phyloP scores from a whole-genome alignment of 2,113 vertebrate species.

The Albula goreensis region DNA sequence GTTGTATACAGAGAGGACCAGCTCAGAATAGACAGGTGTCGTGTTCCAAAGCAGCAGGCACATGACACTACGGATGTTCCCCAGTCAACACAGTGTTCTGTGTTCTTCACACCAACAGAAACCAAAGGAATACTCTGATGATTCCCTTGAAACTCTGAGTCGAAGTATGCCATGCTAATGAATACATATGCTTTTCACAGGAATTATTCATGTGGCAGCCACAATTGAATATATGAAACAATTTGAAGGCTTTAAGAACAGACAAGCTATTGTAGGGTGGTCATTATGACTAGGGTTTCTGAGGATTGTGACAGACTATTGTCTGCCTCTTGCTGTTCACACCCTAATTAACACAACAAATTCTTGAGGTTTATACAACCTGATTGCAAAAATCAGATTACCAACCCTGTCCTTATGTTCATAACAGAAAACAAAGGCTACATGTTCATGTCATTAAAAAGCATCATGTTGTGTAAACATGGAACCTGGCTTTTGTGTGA shows the following conservation, averaged over 20 bases:
- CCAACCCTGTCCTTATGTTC: neutral
- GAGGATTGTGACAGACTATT: neutral
- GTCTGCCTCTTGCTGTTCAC: neutral
- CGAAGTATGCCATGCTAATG: neutral
- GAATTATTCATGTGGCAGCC: neutral
- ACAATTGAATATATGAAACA: too few relatives aligned
- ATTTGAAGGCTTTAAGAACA: neutral
- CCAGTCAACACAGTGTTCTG: neutral
- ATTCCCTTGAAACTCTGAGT: neutral
- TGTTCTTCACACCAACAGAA: neutral
- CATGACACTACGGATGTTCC: neutral
- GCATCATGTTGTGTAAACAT: neutral
- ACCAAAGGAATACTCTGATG: neutral
- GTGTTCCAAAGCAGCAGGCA: neutral
- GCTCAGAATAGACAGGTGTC: constrained; percentile 7
- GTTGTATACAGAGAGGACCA: neutral
- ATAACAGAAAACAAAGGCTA: neutral
- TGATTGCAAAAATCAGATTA: neutral
- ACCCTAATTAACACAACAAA: neutral
- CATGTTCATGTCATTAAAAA: neutral
- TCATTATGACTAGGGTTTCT: too few relatives aligned
- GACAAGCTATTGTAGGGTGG: neutral
- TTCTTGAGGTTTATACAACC: neutral
- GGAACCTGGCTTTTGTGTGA: too few relatives aligned
- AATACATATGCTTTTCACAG: neutral